Evolutionary conservation across 2,113 vertebrate species (phyloP), one percentile per base, ranked within the genome.

Genomic region (Nothoprocta pentlandii): DNA sequence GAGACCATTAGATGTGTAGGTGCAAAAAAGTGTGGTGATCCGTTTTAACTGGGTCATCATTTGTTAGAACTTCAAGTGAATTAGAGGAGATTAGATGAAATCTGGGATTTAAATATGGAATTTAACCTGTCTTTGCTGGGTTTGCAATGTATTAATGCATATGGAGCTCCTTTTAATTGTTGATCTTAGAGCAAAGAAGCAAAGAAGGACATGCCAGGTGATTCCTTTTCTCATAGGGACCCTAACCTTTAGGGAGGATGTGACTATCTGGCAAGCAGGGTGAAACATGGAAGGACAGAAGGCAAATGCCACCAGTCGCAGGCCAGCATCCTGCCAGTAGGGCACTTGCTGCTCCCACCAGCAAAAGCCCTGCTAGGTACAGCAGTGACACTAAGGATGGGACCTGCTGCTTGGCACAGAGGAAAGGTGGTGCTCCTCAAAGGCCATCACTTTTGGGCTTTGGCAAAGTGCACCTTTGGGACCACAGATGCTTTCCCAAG

Each of bases 231-330:
- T 83, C 59, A 77, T 63, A 8, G 70, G 78, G 64, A 85, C 87
- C 62, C n/a, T 1, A 4, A 70, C 25, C 15, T 51, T 58, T 0
- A 13, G 0, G 0, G 74, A 66, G 42, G 80, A 28, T 39, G 19
- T 42, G 53, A 71, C 92, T 76, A 78, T 51, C 42, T 2, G 2
- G 32, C 22, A 88, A 67, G 67, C 22, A 22, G 23, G 5, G 61
- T 93, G 69, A 69, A 90, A 89, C 89, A 88, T 32, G 42, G 22
- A 16, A 12, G 34, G 90, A 76, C 4, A 59, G 23, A 12, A 84
- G 3, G 0, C 47, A 78, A 42, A 32, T 51, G 34, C 20, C 30
- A n/a, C 21, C n/a, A 16, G 56, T 86, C 64, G 62, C 61, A 70
- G 41, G 15, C 20, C 2, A 44, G 25, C 5, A 26, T 9, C 20